Conservation (phyloP, 2,113 vertebrate species). For the Laticauda colubrina region DNA sequence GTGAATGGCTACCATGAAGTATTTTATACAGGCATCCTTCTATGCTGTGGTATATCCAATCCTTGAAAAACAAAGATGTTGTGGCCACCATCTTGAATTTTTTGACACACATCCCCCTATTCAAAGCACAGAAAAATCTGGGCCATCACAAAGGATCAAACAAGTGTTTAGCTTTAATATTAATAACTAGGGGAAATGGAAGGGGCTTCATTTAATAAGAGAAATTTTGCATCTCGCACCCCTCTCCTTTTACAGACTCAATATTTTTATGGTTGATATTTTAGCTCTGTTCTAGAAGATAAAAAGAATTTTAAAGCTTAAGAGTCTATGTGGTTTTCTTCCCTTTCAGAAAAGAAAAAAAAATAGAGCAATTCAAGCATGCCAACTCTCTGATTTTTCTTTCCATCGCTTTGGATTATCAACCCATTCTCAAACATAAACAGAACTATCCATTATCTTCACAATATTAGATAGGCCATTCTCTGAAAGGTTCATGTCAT, state of each 20-base stretch:
- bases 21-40: background rate
- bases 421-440: slow-evolving; percentile 10
- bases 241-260: background rate
- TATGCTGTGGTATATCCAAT: background rate
- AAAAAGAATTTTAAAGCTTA: background rate
- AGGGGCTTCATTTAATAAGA: background rate
- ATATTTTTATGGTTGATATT: background rate
- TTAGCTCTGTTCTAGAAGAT: background rate
- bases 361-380: slow-evolving; percentile 1
- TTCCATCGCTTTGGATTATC: slow-evolving; percentile 14
- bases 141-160: background rate
- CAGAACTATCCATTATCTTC: slow-evolving; percentile 44
- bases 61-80: background rate
- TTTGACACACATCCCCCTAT: background rate
- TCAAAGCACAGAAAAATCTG: background rate
- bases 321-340: background rate
- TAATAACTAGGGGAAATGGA: background rate
- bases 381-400: background rate
- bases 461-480: slow-evolving; percentile 37
- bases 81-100: background rate
- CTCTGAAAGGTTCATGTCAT: slow-evolving; percentile 55
- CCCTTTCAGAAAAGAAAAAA: background rate
- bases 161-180: background rate
- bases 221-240: background rate
- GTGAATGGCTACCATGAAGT: background rate